Conservation (phyloP, 2,113 vertebrate species). For the Dipodomys stephensi region DNA sequence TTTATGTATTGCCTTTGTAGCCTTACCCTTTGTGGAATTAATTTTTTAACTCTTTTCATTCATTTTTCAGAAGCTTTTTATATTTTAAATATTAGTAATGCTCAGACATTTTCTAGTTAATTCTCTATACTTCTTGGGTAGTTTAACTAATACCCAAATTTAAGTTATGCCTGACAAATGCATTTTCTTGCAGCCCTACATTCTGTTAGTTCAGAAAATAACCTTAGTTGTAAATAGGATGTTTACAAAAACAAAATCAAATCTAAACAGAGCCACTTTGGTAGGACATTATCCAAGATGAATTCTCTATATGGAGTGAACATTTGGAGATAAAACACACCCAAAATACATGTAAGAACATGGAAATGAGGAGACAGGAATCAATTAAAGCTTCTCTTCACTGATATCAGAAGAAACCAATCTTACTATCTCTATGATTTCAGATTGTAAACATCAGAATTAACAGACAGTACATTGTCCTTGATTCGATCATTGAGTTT, state of each 20-base stretch:
- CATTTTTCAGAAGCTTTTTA: not conserved
- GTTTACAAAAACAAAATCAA: not conserved
- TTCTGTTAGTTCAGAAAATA: not conserved
- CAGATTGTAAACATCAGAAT: not conserved
- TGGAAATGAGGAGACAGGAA: not conserved
- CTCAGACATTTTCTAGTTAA: not conserved
- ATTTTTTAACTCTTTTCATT: not conserved
- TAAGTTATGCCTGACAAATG: not conserved
- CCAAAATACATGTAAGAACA: not conserved
- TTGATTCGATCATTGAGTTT: not conserved
- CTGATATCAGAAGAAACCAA: not conserved
- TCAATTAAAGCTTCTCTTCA: not conserved
- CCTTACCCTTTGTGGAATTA: not conserved
- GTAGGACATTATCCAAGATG: too few species aligned
- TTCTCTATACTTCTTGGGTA: not conserved
- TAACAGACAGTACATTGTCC: not conserved
- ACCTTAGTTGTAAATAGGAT: not conserved
- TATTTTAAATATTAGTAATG: not conserved
- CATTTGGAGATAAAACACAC: not conserved
- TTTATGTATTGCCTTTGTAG: not conserved
- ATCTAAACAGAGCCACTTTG: not conserved
- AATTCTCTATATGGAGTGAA: not conserved
- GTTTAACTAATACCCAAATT: not conserved
- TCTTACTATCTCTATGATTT: not conserved
- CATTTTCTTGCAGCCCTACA: not conserved